Evolutionary conservation across 2,113 vertebrate species (phyloP).

Genomic region (Nibea coibor): DNA sequence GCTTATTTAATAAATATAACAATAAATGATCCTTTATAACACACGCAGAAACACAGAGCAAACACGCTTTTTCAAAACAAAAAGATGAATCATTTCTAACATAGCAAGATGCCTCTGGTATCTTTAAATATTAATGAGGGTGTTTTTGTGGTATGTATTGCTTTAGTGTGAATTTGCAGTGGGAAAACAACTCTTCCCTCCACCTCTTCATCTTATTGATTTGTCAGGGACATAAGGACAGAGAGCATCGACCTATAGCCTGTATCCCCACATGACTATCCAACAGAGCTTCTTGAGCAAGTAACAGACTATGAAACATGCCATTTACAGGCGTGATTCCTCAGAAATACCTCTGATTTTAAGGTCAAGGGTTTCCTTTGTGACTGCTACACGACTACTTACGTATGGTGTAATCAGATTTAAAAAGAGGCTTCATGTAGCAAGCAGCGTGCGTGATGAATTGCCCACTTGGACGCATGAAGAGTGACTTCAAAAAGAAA

Average conservation of each 20-base stretch:
- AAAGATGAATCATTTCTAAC: too few species aligned
- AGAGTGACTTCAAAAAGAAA: slow-evolving; percentile 29
- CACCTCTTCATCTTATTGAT: background rate
- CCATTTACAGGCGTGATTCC: background rate
- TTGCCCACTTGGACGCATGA: background rate
- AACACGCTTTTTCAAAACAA: background rate
- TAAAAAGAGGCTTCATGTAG: background rate
- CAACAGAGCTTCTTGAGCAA: background rate
- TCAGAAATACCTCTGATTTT: background rate
- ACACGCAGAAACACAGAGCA: background rate
- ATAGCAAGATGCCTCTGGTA: too few species aligned
- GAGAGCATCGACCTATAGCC: background rate
- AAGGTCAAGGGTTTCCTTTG: background rate
- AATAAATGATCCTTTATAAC: too few species aligned
- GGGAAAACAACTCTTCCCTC: background rate
- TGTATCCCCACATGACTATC: background rate
- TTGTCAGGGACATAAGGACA: background rate
- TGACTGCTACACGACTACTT: background rate
- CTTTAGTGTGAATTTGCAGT: background rate
- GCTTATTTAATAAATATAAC: too few species aligned
- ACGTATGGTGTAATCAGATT: background rate
- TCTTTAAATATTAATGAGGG: background rate
- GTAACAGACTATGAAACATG: background rate
- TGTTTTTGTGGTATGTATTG: background rate
- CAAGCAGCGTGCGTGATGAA: slow-evolving; percentile 29